Evolutionary conservation across 2,797 vertebrate genomes (phyloP), one percentile per base, ranked within the genome.

Genomic region (Onychomys torridus): DNA sequence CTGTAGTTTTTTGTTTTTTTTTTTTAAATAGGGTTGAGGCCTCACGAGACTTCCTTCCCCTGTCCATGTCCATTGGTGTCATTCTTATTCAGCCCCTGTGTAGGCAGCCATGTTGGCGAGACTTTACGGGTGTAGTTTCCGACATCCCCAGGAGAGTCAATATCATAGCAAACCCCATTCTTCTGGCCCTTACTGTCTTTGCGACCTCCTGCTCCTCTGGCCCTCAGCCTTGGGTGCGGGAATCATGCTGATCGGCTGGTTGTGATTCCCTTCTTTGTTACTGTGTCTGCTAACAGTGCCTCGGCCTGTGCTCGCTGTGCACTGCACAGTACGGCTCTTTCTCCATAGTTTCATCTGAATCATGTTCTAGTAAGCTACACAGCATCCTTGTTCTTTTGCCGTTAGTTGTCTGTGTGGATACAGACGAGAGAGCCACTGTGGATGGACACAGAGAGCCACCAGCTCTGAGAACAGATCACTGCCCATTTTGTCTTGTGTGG

Each of bases 351-450:
- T 46, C 5, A 6, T 21, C 9, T 25, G 34, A 21, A 76, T 93
- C 21, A 1, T 40, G 2, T 77, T 16, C 59, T 43, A 29, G 49
- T 37, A 65, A 52, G 37, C 29, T 29, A 8, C 2, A 32, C 2
- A 0, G 34, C 69, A 32, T 49, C 43, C 5, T 0, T 10, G 12
- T 59, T 61, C 46, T 63, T 46, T 63, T 76, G 16, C 17, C 27
- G 11, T 87, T 79, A 55, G 82, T 55, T 52, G 11, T 67, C 55
- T 37, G 77, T 16, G 19, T 61, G 17, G 65, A 49, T 27, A 77
- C 19, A 61, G 57, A 27, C 25, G 19, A 69, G 65, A 3, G 29
- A 46, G 46, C 1, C 0, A 0, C 0, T 25, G 27, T 34, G 21
- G 37, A 43, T 43, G 57, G 81, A 19, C 55, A 43, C 57, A 13